Percentiles rank a stretch among this genome's conserved stretches.
These are phyloP conservation scores for Engystomops pustulosus DNA, from an alignment of 2,113 vertebrate genomes.

Conservation along the genomic window DNA sequence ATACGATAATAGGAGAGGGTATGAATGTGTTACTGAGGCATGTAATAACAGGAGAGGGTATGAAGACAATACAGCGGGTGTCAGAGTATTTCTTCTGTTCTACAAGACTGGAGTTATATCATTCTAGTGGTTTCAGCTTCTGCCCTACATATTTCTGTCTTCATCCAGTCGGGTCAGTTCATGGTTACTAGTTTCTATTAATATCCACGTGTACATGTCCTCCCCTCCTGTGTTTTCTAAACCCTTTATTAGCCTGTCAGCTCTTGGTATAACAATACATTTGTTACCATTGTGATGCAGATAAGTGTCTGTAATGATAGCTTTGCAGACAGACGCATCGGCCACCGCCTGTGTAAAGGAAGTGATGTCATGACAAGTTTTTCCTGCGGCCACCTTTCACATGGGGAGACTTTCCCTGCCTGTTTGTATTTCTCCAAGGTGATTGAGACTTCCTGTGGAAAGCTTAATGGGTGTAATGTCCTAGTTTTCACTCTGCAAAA, in stretches of 20 bases:
- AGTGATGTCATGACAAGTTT: constrained; percentile 22
- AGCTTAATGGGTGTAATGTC: background rate
- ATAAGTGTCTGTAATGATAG: background rate
- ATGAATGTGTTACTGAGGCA: too few relatives aligned
- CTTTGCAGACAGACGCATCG: background rate
- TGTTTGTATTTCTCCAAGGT: constrained; percentile 42
- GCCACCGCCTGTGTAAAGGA: constrained; percentile 1
- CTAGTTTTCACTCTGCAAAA: background rate
- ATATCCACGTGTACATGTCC: background rate
- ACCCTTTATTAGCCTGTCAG: background rate
- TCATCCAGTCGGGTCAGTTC: background rate
- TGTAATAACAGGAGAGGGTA: too few relatives aligned
- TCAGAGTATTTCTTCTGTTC: too few relatives aligned
- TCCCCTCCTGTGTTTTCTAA: background rate
- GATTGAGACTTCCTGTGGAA: constrained; percentile 17
- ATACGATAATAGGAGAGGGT: too few relatives aligned
- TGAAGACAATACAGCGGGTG: too few relatives aligned
- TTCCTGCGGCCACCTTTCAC: constrained; percentile 14
- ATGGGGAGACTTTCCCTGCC: constrained; percentile 1
- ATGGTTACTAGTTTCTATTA: background rate
- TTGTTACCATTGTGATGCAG: background rate
- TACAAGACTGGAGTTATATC: background rate
- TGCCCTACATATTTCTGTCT: background rate
- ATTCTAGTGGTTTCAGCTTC: background rate
- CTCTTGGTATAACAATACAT: background rate